Percentiles rank a stretch among this genome's conserved stretches.
Evolutionary conservation across 2,113 vertebrate species (phyloP).

Genomic region (Narcine bancroftii): DNA sequence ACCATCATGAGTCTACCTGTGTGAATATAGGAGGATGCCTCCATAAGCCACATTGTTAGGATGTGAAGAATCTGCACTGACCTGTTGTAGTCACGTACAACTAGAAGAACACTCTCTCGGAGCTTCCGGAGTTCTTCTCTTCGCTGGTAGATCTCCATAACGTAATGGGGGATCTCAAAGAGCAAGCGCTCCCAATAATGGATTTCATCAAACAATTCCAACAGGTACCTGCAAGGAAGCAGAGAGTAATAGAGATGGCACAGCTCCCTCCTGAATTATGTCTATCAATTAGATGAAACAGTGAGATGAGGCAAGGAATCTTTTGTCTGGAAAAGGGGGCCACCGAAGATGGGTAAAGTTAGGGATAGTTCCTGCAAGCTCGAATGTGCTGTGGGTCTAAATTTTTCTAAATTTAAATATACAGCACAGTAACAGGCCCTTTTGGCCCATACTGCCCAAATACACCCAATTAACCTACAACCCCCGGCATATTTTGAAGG

Average conservation of each 20-base stretch:
- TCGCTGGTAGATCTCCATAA: constrained; percentile 57
- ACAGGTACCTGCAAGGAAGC: constrained; percentile 53
- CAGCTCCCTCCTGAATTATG: too few relatives aligned
- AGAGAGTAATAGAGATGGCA: background rate
- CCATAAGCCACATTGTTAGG: background rate
- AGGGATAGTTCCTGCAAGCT: background rate
- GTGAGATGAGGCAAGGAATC: background rate
- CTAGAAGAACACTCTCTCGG: constrained; percentile 62
- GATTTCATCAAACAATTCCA: constrained; percentile 68
- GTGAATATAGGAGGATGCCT: background rate
- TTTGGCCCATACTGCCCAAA: too few relatives aligned
- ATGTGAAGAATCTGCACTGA: constrained; percentile 42
- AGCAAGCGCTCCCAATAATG: constrained; percentile 69
- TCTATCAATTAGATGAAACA: background rate
- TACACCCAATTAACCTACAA: too few relatives aligned
- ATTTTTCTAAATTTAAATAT: too few relatives aligned
- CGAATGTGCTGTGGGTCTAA: too few relatives aligned
- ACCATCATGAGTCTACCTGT: background rate
- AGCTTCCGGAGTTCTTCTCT: constrained; percentile 61
- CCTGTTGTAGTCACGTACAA: constrained; percentile 75
- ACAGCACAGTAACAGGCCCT: too few relatives aligned
- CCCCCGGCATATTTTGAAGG: too few relatives aligned
- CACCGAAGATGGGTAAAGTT: background rate
- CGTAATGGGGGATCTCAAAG: constrained; percentile 69
- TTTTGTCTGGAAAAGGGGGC: background rate